Conservation (phyloP, 2,113 vertebrate genomes). For the Hydropotes inermis region DNA sequence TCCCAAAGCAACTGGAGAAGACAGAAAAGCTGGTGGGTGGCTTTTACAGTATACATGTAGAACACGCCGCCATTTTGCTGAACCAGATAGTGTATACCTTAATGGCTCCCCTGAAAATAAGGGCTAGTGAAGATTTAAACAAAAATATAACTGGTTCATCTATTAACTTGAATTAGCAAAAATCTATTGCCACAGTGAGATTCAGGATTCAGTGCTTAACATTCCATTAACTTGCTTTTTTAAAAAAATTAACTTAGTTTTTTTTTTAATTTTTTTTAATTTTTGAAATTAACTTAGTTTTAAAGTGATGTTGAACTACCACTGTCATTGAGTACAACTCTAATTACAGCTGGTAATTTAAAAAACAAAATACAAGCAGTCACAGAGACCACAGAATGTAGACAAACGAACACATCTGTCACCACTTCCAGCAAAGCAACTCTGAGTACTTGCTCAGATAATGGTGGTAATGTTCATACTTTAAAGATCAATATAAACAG, state of each 20-base stretch:
- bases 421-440: background rate
- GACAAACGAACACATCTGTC: background rate
- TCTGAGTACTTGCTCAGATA: background rate
- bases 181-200: background rate
- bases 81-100: background rate
- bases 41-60: background rate
- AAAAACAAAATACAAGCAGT: background rate
- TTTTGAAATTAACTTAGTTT: background rate
- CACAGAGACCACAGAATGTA: background rate
- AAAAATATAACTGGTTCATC: background rate
- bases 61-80: background rate
- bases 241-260: background rate
- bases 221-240: background rate
- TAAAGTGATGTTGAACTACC: background rate
- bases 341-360: background rate
- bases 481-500: background rate
- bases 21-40: background rate
- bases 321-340: background rate
- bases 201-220: slow-evolving; percentile 53
- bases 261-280: background rate
- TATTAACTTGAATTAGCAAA: background rate
- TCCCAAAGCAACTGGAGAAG: slow-evolving; percentile 29
- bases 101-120: background rate
- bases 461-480: background rate
- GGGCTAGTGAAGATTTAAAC: slow-evolving; percentile 32